These are phyloP conservation scores for Chalcis sispes DNA, from an alignment of 2,888 invertebrate species.

Conservation along the genomic window DNA sequence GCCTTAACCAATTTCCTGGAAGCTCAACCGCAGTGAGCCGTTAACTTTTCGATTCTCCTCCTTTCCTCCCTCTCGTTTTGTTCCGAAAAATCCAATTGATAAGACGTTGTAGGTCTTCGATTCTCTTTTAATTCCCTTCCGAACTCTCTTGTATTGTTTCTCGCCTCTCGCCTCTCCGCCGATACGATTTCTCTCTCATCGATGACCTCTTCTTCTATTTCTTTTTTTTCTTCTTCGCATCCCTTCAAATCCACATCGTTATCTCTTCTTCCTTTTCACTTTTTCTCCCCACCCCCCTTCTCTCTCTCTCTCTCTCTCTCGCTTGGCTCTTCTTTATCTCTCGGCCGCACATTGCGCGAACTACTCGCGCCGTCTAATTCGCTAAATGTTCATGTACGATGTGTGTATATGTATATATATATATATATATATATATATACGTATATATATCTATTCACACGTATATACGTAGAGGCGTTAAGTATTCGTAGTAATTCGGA, in stretches of 20 bases:
- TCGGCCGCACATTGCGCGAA: neutral
- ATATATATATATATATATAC: too few species aligned
- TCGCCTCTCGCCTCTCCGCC: neutral
- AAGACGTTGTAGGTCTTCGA: slow-evolving; percentile 29
- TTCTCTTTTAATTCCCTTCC: slow-evolving; percentile 38
- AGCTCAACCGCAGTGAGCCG: neutral
- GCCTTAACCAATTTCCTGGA: neutral
- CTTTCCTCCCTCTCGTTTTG: too few species aligned
- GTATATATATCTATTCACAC: too few species aligned
- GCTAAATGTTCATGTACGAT: too few species aligned
- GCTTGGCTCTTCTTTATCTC: neutral
- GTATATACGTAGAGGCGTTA: too few species aligned
- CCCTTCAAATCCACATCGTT: slow-evolving; percentile 2
- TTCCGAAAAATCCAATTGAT: slow-evolving; percentile 48
- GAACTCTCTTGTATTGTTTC: slow-evolving; percentile 7
- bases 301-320: neutral
- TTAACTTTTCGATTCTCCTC: slow-evolving; percentile 34
- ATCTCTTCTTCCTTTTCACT: neutral
- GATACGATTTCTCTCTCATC: slow-evolving; percentile 8
- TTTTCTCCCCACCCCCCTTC: neutral
- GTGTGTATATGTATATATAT: too few species aligned
- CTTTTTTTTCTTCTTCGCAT: neutral
- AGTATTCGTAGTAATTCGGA: too few species aligned
- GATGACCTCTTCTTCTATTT: slow-evolving; percentile 20
- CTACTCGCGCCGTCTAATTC: too few species aligned